Percentiles rank a stretch among this genome's conserved stretches.
Evolutionary conservation across 2,888 invertebrate genomes (phyloP).

Genomic region (Meganola albula): DNA sequence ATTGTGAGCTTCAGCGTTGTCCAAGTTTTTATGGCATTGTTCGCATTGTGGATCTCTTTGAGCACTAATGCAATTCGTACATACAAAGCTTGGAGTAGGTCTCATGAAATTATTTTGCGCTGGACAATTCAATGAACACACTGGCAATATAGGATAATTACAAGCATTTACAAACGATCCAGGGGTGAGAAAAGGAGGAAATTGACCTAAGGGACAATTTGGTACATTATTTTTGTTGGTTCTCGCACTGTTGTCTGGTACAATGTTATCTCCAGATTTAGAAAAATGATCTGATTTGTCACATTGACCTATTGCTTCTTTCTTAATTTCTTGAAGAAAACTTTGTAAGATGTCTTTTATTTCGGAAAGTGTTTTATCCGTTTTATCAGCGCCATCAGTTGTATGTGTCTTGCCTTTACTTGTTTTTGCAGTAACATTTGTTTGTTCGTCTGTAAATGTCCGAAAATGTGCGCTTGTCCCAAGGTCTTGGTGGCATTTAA

Average conservation of each 20-base stretch:
- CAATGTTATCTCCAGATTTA: slow-evolving; percentile 27
- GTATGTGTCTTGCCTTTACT: slow-evolving; percentile 46
- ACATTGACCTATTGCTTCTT: slow-evolving; percentile 41
- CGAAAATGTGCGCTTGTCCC: slow-evolving; percentile 34
- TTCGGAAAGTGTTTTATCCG: slow-evolving; percentile 62
- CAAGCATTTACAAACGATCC: slow-evolving; percentile 49
- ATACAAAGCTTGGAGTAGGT: slow-evolving; percentile 50
- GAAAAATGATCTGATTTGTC: slow-evolving; percentile 37
- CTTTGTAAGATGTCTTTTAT: slow-evolving; percentile 63
- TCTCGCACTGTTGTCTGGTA: slow-evolving; percentile 23
- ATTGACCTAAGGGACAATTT: slow-evolving; percentile 20
- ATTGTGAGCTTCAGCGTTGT: slow-evolving; percentile 10
- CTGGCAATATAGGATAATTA: slow-evolving; percentile 56
- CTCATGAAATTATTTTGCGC: slow-evolving; percentile 45
- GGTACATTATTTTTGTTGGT: slow-evolving; percentile 25
- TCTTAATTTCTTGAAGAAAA: slow-evolving; percentile 63
- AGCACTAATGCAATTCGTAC: slow-evolving; percentile 39
- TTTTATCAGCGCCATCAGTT: slow-evolving; percentile 43
- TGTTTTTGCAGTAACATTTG: slow-evolving; percentile 31
- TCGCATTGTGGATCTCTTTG: slow-evolving; percentile 33
- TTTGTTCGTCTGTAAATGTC: slow-evolving; percentile 28
- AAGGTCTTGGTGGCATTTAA: slow-evolving; percentile 27
- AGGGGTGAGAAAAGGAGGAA: slow-evolving; percentile 15
- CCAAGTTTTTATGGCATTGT: slow-evolving; percentile 27
- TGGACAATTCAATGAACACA: slow-evolving; percentile 53